phyloP scores from a whole-genome alignment of 1,140 invertebrate genomes.

The Bombus sibiricus region DNA sequence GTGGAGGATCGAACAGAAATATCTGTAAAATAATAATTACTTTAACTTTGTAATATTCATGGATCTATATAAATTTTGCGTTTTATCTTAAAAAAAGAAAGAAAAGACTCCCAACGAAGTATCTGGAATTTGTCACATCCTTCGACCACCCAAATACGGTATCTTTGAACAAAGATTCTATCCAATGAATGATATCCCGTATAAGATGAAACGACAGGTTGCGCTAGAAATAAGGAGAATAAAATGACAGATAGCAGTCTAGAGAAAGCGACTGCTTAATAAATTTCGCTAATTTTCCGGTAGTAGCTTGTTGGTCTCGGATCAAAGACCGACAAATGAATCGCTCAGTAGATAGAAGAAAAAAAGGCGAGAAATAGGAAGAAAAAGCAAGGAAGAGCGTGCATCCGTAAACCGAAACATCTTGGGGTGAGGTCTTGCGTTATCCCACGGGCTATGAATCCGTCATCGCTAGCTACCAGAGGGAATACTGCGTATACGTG shows the following conservation, averaged over 20 bases:
- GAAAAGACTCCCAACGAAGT: too few relatives aligned
- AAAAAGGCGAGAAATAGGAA: slow-evolving; percentile 35
- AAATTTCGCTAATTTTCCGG: slow-evolving; percentile 75
- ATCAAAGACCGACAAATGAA: slow-evolving; percentile 76
- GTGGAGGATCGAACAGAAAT: too few relatives aligned
- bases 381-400: slow-evolving; percentile 26
- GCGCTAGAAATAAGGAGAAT: neutral
- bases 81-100: too few relatives aligned
- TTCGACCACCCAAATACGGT: neutral
- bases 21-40: too few relatives aligned
- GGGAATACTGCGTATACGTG: slow-evolving; percentile 46
- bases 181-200: neutral
- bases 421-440: slow-evolving; percentile 45
- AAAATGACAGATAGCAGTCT: slow-evolving; percentile 20
- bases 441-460: slow-evolving; percentile 76
- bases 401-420: slow-evolving; percentile 50
- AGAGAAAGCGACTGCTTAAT: slow-evolving; percentile 50
- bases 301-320: slow-evolving; percentile 62
- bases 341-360: slow-evolving; percentile 57
- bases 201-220: neutral
- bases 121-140: slow-evolving; percentile 37
- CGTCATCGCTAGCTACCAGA: slow-evolving; percentile 72
- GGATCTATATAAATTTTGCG: too few relatives aligned
- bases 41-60: neutral
- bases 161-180: neutral